These are phyloP conservation scores for Tauraco erythrolophus DNA, from an alignment of 2,113 vertebrate genomes.

Conservation along the genomic window DNA sequence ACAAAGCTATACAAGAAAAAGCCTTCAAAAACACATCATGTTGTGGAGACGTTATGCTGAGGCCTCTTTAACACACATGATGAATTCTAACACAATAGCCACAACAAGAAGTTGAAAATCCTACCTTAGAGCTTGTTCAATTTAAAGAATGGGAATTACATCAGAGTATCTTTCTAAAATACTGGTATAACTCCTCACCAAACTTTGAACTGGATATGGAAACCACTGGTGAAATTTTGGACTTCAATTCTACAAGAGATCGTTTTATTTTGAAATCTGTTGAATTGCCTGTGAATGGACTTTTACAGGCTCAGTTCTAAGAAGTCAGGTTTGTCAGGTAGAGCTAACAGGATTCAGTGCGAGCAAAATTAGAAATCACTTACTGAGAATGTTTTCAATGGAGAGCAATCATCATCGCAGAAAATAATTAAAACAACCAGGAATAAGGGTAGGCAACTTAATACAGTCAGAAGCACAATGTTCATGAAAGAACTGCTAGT, in stretches of 20 bases:
- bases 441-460: neutral
- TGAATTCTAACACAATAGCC: neutral
- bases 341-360: neutral
- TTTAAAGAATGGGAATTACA: neutral
- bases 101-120: neutral
- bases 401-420: neutral
- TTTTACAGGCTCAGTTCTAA: neutral
- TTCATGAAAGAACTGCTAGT: neutral
- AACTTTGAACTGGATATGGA: neutral
- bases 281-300: neutral
- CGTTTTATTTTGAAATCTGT: neutral
- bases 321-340: neutral
- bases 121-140: neutral
- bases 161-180: neutral
- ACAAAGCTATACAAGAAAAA: neutral
- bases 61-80: neutral
- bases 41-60: neutral
- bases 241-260: neutral
- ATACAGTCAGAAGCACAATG: neutral
- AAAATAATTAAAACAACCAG: neutral
- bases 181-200: no score
- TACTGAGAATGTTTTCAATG: neutral
- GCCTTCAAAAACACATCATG: neutral
- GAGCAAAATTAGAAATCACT: neutral
- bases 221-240: neutral